These are phyloP conservation scores for Limnodromus scolopaceus DNA, from an alignment of 2,797 vertebrate species.

Conservation along the genomic window DNA sequence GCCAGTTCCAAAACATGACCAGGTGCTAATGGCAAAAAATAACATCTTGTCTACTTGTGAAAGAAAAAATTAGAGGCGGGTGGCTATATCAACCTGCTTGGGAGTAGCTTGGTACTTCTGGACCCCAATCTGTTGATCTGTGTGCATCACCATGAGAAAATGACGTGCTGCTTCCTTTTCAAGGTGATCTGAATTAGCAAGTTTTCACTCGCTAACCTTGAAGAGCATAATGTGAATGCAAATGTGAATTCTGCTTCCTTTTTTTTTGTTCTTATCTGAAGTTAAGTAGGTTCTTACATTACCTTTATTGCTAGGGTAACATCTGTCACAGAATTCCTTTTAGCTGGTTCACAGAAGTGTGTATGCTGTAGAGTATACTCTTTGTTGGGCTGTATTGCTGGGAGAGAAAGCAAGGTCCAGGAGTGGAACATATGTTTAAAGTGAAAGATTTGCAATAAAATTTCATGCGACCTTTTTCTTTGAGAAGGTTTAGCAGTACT, in stretches of 20 bases:
- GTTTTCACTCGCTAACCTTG: neutral
- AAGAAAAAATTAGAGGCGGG: neutral
- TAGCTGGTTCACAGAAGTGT: neutral
- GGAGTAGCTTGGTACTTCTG: neutral
- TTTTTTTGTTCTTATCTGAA: neutral
- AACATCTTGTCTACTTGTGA: neutral
- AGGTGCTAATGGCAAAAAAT: neutral
- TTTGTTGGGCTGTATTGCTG: neutral
- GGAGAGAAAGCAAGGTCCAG: neutral
- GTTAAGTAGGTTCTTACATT: neutral
- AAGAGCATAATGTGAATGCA: neutral
- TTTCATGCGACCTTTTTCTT: neutral
- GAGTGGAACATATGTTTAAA: neutral
- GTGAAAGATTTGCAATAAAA: neutral
- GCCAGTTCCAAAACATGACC: neutral
- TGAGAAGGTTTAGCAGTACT: neutral
- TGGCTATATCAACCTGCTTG: neutral
- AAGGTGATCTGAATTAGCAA: neutral
- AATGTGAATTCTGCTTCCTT: neutral
- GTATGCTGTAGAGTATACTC: neutral
- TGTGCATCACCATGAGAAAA: neutral
- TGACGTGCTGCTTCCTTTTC: neutral
- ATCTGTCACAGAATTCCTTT: neutral
- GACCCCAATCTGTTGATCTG: neutral
- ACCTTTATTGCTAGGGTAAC: neutral